Percentiles rank a stretch among this genome's conserved stretches.
Evolutionary conservation across 2,797 vertebrate genomes (phyloP).

Genomic region (Potorous gilbertii): DNA sequence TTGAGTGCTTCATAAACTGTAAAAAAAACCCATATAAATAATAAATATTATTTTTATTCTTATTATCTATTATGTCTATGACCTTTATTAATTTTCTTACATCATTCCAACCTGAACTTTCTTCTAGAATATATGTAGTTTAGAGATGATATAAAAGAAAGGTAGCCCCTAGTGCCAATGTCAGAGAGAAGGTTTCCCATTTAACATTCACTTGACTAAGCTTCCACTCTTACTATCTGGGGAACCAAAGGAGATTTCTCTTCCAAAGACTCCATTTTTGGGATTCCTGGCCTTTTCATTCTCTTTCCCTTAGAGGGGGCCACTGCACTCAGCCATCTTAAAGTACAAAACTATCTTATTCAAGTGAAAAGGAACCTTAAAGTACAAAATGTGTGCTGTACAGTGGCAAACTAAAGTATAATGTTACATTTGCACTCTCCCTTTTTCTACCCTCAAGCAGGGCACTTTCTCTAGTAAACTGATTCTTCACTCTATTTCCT

Average conservation of each 20-base stretch:
- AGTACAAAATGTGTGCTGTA: neutral
- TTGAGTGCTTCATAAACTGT: neutral
- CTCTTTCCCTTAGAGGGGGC: neutral
- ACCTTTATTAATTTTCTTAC: neutral
- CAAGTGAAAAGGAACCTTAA: neutral
- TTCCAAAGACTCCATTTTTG: neutral
- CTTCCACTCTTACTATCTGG: neutral
- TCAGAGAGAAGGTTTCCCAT: neutral
- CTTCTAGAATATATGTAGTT: slow-evolving; percentile 38
- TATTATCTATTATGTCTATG: slow-evolving; percentile 7
- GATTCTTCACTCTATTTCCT: slow-evolving; percentile 4
- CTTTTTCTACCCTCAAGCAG: slow-evolving; percentile 3
- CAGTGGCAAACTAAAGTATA: neutral
- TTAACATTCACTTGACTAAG: neutral
- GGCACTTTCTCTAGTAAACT: neutral
- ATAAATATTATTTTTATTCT: too few relatives aligned
- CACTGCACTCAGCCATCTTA: neutral
- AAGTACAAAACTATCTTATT: neutral
- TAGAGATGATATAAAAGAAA: slow-evolving; percentile 42
- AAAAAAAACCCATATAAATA: neutral
- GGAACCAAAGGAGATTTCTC: neutral
- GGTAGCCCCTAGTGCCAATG: neutral
- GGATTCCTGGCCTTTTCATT: neutral
- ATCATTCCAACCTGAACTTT: slow-evolving; percentile 19
- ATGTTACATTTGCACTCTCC: slow-evolving; percentile 26